phyloP scores from a whole-genome alignment of 2,888 invertebrate genomes.

The Notocelia uddmanniana region DNA sequence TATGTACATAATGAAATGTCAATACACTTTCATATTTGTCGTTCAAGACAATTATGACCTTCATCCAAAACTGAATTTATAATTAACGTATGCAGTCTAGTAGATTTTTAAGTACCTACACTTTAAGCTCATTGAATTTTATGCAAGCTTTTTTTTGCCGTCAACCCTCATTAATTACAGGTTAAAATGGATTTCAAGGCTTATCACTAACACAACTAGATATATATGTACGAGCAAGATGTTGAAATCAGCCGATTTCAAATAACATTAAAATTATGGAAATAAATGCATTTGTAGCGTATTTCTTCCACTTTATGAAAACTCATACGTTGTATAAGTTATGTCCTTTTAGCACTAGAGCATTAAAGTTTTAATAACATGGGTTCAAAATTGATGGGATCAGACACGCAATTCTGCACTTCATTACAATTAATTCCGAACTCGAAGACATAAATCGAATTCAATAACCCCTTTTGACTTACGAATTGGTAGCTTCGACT shows the following conservation, averaged over 20 bases:
- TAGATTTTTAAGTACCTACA: background rate
- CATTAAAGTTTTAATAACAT: slow-evolving; percentile 28
- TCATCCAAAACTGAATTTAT: no score
- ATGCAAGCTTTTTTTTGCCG: background rate
- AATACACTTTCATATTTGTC: no score
- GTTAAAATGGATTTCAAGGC: background rate
- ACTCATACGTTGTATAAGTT: background rate
- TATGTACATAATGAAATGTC: no score
- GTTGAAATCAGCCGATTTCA: slow-evolving; percentile 4
- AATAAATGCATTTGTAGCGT: slow-evolving; percentile 32
- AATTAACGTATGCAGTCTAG: background rate
- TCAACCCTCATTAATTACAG: slow-evolving; percentile 3
- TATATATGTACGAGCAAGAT: background rate
- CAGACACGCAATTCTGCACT: slow-evolving; percentile 41
- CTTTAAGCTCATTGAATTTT: background rate
- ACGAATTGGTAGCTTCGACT: slow-evolving; percentile 38
- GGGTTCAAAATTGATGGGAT: slow-evolving; percentile 28
- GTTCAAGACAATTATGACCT: no score
- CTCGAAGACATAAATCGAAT: slow-evolving; percentile 39
- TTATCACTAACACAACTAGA: background rate
- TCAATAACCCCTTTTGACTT: slow-evolving; percentile 45
- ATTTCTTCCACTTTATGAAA: background rate
- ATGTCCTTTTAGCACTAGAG: background rate
- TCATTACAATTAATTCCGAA: slow-evolving; percentile 42
- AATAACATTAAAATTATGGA: slow-evolving; percentile 25